phyloP scores from a whole-genome alignment of 2,113 vertebrate genomes.

The Bostrychus sinensis region DNA sequence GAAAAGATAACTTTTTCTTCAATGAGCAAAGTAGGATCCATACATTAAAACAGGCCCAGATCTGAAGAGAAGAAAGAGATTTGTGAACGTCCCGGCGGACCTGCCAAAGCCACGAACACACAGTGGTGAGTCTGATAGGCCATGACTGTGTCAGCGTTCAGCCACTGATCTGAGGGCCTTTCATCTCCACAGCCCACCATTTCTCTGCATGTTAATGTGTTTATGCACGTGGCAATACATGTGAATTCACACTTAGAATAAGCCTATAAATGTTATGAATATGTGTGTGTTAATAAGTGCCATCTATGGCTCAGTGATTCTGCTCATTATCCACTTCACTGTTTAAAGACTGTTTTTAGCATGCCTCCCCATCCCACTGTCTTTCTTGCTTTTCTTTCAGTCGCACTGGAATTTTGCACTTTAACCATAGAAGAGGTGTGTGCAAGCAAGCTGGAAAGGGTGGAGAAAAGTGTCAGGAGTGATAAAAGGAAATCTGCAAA shows the following conservation, averaged over 20 bases:
- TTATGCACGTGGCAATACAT: constrained; percentile 48
- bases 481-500: too few species aligned
- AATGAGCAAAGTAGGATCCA: constrained; percentile 29
- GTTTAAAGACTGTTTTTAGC: constrained; percentile 43
- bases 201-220: constrained; percentile 63
- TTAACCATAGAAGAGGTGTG: background rate
- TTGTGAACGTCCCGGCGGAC: constrained; percentile 57
- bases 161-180: constrained; percentile 67
- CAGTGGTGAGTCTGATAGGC: constrained; percentile 63
- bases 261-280: constrained; percentile 38
- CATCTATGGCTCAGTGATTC: constrained; percentile 57
- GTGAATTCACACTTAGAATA: constrained; percentile 17
- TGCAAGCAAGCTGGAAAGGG: background rate
- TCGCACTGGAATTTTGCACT: constrained; percentile 9
- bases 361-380: constrained; percentile 9
- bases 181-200: constrained; percentile 60
- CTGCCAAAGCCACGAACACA: constrained; percentile 51
- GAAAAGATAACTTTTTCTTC: constrained; percentile 39
- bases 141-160: constrained; percentile 58
- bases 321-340: constrained; percentile 58
- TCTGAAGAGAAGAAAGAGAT: constrained; percentile 69
- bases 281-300: constrained; percentile 45
- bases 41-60: constrained; percentile 39
- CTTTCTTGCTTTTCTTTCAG: constrained; percentile 6
- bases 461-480: background rate